Base-by-base conservation (phyloP, 2,888 invertebrate species). In the Drosophila kokeensis region DNA sequence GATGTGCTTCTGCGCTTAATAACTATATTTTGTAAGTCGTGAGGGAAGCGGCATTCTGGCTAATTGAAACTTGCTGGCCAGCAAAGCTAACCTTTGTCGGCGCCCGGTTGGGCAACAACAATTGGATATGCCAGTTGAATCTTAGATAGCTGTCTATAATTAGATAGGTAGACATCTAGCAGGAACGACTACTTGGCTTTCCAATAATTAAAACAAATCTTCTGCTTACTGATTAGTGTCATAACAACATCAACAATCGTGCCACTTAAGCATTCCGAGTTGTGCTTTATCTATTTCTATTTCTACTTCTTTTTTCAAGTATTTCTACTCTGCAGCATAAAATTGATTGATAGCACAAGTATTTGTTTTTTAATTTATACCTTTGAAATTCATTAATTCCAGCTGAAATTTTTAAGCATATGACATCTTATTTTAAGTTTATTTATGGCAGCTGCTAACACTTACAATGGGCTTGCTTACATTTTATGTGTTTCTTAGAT, bases 11-110 rank as follows among this genome's bases (percentile, higher is more conserved):
- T 70, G 50, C 67, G 66, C 70, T 68, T 88, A 74, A 84, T 90
- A 70, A 88, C 89, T 90, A 72, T 76, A 84, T 84, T 90, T 79
- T 82, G 68, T 53, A 67, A 82, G 67, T 32, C 53, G 72, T 50
- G 52, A 48, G 48, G 65, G 81, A 77, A 76, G 77, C 70, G 62
- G 64, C 74, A 48, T 34, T 50, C 49, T 45, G 52, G 58, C 63
- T 68, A 73, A 76, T 78, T 78, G 67, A 64, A 79, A 68, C 74
- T 61, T 66, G 79, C 62, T 61, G 71, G 77, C 45, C 55, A 36
- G 54, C 54, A 34, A 13, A 58, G 32, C 36, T 62, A 72, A 76
- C 62, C 82, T 77, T 77, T 77, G 77, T 77, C 78, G 78, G 77
- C 42, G 59, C 49, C 21, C 24, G 10, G 54, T 21, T 53, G 32